Conservation (phyloP, 2,888 invertebrate species). For the Acrobasis repandana region DNA sequence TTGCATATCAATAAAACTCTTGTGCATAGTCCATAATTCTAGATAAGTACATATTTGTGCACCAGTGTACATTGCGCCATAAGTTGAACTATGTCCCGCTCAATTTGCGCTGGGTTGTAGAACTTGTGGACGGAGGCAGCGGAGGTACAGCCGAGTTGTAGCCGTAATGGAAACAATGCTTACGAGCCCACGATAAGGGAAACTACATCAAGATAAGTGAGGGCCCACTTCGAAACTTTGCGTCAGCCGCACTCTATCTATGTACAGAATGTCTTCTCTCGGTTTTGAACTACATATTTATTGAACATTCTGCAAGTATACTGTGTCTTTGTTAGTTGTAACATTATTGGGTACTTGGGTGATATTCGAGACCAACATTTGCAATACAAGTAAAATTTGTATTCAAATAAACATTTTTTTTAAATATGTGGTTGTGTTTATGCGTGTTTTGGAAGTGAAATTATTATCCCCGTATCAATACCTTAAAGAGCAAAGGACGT, state of each 20-base stretch:
- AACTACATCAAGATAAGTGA: slow-evolving; percentile 61
- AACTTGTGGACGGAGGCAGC: slow-evolving; percentile 5
- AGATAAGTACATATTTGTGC: too few relatives aligned
- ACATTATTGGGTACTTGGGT: too few relatives aligned
- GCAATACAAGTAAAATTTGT: too few relatives aligned
- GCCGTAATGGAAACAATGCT: slow-evolving; percentile 51
- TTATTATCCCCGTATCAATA: too few relatives aligned
- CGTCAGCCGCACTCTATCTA: slow-evolving; percentile 28
- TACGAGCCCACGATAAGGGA: slow-evolving; percentile 50
- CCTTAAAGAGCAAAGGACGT: too few relatives aligned
- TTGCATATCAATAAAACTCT: too few relatives aligned
- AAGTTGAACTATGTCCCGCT: slow-evolving; percentile 6
- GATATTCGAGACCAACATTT: too few relatives aligned
- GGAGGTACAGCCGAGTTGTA: slow-evolving; percentile 24
- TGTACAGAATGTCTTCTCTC: background rate
- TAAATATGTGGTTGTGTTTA: too few relatives aligned
- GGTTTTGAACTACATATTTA: background rate
- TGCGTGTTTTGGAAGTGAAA: too few relatives aligned
- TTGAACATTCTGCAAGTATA: slow-evolving; percentile 15
- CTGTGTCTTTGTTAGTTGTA: background rate
- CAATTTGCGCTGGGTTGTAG: slow-evolving; percentile 12
- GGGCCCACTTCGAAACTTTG: slow-evolving; percentile 56
- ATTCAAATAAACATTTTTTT: too few relatives aligned
- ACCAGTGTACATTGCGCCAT: background rate
- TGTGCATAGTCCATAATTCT: too few relatives aligned